These are phyloP conservation scores for Teleogryllus oceanicus DNA, from an alignment of 2,888 invertebrate genomes.

Conservation along the genomic window DNA sequence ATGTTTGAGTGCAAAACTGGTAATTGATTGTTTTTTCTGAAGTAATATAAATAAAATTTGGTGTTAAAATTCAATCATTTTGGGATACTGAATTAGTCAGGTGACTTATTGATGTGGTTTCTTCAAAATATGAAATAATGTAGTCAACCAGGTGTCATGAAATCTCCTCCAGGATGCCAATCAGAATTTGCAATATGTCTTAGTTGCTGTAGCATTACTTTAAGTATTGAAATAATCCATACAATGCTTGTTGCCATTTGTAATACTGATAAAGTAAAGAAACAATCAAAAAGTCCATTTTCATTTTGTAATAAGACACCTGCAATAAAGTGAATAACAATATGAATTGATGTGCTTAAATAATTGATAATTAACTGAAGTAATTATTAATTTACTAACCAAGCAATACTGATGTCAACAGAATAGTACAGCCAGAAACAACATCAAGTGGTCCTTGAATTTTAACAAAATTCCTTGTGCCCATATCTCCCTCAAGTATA, in stretches of 20 bases:
- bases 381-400: not conserved
- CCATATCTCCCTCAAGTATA: not conserved
- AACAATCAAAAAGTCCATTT: not conserved
- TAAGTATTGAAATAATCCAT: not conserved
- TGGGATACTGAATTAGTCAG: too few species aligned
- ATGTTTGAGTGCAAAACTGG: too few species aligned
- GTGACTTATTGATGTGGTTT: too few species aligned
- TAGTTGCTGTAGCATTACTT: not conserved
- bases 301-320: not conserved
- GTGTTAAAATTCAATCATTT: too few species aligned
- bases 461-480: not conserved
- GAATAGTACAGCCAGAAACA: not conserved
- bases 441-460: not conserved
- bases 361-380: too few species aligned
- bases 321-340: not conserved
- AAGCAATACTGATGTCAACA: not conserved
- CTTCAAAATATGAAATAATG: too few species aligned
- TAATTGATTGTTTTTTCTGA: too few species aligned
- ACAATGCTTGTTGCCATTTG: not conserved
- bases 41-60: too few species aligned
- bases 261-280: not conserved
- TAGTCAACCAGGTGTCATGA: not conserved
- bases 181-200: not conserved
- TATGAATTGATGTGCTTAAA: too few species aligned
- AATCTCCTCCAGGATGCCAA: not conserved